phyloP scores from a whole-genome alignment of 1,140 invertebrate species.

The Tyrophagus putrescentiae region DNA sequence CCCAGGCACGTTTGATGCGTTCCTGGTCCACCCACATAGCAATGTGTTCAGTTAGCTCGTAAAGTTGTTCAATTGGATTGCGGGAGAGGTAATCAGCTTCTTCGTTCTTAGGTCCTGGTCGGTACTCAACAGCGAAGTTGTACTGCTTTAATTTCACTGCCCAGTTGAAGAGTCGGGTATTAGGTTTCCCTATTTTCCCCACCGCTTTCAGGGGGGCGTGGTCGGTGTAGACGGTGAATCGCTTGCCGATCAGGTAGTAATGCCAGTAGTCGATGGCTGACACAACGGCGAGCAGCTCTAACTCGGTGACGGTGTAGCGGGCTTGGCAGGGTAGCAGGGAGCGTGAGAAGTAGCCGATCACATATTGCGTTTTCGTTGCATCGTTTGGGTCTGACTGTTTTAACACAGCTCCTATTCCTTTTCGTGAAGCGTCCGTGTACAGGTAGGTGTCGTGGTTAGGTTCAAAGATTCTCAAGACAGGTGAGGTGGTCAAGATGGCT shows the following conservation, averaged over 20 bases:
- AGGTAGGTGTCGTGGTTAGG: background rate
- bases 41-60: background rate
- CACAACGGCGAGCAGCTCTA: constrained; percentile 19
- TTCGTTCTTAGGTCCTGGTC: background rate
- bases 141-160: constrained; percentile 1
- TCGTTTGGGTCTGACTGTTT: constrained; percentile 30
- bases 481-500: background rate
- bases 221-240: constrained; percentile 21
- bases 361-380: background rate
- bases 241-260: constrained; percentile 6
- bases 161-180: constrained; percentile 8
- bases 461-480: constrained; percentile 15
- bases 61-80: background rate
- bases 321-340: background rate
- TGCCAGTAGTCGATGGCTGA: constrained; percentile 16
- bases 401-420: constrained; percentile 37
- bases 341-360: constrained; percentile 18
- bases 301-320: background rate
- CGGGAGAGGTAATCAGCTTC: constrained; percentile 20
- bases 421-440: constrained; percentile 31
- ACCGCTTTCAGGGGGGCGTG: background rate
- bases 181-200: background rate
- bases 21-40: background rate
- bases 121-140: constrained; percentile 9
- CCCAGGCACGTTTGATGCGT: background rate